A percentile compares a stretch with the other conserved stretches of the same genome.
phyloP scores from a whole-genome alignment of 1,140 invertebrate species.

The Lordiphosa collinella region DNA sequence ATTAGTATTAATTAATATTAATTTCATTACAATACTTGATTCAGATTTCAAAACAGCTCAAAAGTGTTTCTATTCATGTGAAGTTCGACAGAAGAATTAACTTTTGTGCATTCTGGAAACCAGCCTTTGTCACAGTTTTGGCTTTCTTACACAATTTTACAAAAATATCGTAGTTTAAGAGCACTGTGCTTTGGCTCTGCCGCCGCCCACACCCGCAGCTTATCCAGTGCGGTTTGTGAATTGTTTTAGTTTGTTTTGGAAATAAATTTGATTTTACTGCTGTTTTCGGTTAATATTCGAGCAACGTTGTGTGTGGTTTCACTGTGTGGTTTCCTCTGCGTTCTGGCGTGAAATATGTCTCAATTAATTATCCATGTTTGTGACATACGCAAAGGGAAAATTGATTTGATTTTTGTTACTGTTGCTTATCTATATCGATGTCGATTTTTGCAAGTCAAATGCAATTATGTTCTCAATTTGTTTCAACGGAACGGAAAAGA shows the following conservation, averaged over 20 bases:
- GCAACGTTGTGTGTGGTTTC: slow-evolving; percentile 2
- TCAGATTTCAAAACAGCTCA: no score
- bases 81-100: no score
- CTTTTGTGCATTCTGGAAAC: no score
- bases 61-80: no score
- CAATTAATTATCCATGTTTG: slow-evolving; percentile 65
- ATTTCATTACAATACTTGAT: no score
- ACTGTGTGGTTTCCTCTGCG: slow-evolving; percentile 10
- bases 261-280: slow-evolving; percentile 54
- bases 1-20: no score
- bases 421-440: slow-evolving; percentile 43
- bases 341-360: slow-evolving; percentile 51
- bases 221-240: slow-evolving; percentile 27
- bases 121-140: no score
- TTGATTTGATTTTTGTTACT: slow-evolving; percentile 38
- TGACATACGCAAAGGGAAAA: slow-evolving; percentile 36
- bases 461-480: slow-evolving; percentile 33
- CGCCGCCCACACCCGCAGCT: slow-evolving; percentile 1
- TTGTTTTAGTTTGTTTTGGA: slow-evolving; percentile 41
- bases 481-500: slow-evolving; percentile 6
- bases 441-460: slow-evolving; percentile 27
- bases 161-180: no score
- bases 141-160: no score
- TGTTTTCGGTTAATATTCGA: slow-evolving; percentile 38
- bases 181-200: neutral